A percentile compares a stretch with the other conserved stretches of the same genome.
These are phyloP conservation scores for Hydrolagus affinis DNA, from an alignment of 2,113 vertebrate genomes.

Conservation along the genomic window DNA sequence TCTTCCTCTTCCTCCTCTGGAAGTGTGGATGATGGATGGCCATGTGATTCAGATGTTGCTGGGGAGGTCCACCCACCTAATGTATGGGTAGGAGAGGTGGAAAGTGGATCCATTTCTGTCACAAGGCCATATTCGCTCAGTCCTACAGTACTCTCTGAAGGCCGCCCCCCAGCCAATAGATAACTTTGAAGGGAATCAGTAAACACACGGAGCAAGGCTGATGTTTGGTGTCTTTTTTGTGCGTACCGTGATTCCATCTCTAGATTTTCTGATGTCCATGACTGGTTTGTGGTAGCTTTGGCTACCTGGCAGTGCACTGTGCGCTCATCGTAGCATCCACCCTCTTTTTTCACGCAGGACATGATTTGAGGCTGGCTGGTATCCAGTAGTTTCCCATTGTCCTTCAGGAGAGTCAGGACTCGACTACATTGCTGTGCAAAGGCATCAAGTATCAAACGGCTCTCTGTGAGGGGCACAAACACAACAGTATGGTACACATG, in stretches of 20 bases:
- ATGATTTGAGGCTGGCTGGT: slow-evolving; percentile 62
- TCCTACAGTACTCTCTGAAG: slow-evolving; percentile 58
- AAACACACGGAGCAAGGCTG: slow-evolving; percentile 86
- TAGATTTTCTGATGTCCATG: slow-evolving; percentile 63
- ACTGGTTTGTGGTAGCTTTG: slow-evolving; percentile 64
- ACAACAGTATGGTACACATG: neutral
- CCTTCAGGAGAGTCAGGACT: slow-evolving; percentile 90
- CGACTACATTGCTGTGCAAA: slow-evolving; percentile 96
- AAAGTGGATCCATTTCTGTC: slow-evolving; percentile 66
- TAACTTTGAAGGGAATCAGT: slow-evolving; percentile 95
- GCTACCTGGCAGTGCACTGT: slow-evolving; percentile 60
- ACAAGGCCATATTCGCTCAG: slow-evolving; percentile 67
- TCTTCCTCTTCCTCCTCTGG: slow-evolving; percentile 87
- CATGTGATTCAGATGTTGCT: slow-evolving; percentile 86
- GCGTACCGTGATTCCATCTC: slow-evolving; percentile 76
- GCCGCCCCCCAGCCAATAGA: slow-evolving; percentile 74
- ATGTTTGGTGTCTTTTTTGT: slow-evolving; percentile 89
- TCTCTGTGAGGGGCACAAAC: slow-evolving; percentile 58
- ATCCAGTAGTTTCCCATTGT: slow-evolving; percentile 83
- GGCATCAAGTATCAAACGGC: slow-evolving; percentile 90
- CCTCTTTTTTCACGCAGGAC: slow-evolving; percentile 83
- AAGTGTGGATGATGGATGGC: slow-evolving; percentile 89
- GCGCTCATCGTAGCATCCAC: slow-evolving; percentile 56
- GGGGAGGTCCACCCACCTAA: slow-evolving; percentile 90
- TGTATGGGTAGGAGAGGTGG: slow-evolving; percentile 72